Evolutionary conservation across 2,888 invertebrate genomes (phyloP), one percentile per base, ranked within the genome.

Genomic region (Pemphredon lugubris): DNA sequence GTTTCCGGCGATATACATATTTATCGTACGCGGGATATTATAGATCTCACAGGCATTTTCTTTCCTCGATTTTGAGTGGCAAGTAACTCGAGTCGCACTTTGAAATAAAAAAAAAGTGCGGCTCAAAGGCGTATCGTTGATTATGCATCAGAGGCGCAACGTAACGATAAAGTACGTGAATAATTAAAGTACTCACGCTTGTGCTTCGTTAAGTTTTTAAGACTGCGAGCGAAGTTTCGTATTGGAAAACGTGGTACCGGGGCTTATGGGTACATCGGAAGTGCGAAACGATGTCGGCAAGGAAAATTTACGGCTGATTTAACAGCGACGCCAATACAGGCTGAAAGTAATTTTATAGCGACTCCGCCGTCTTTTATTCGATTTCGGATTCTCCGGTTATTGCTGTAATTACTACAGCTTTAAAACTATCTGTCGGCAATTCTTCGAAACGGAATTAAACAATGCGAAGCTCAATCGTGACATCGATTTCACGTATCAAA

Each of bases 221-320:
- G 48, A 30, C 37, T 7, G 39, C 2, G 4, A 23, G 7, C 18
- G 44, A 61, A 14, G 40, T 54, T 34, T 37, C 30, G 47, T 2
- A n/a, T 30, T 21, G 40, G n/a, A 40, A 55, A 54, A 63, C 18
- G 21, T n/a, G 21, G n/a, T 6, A 39, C 3, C 5, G 7, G 6
- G 44, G 4, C 14, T 54, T 18, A 39, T 11, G 26, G 39, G 32
- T 18, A 16, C 26, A 13, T 14, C 21, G 18, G 26, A 42, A 53
- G 39, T 47, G 47, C 47, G n/a, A 23, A 53, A 23, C 23, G 37
- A n/a, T 58, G 64, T 64, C 37, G 45, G 23, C 21, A 66, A 51
- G 47, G 47, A 54, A 60, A 54, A 48, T 54, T 47, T 66, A 39
- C 40, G 30, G 18, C 32, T 47, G 53, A 60, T 66, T 53, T 60